phyloP scores from a whole-genome alignment of 2,888 invertebrate genomes.

The Lycia hirtaria region DNA sequence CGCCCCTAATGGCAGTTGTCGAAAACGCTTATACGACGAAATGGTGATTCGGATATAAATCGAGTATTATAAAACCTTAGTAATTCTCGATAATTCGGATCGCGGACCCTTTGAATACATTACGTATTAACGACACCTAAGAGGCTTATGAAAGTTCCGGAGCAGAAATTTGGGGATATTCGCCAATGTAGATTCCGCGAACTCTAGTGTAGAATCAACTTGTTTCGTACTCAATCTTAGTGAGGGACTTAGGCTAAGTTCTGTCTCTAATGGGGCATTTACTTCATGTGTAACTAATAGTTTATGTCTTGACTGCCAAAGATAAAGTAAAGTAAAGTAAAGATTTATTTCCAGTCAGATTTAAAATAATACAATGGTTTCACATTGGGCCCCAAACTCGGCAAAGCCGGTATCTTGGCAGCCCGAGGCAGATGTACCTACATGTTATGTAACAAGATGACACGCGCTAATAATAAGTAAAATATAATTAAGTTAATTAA shows the following conservation, averaged over 20 bases:
- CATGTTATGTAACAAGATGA: too few relatives aligned
- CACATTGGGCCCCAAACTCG: too few relatives aligned
- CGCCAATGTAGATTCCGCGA: conserved; percentile 19
- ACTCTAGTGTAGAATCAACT: conserved; percentile 5
- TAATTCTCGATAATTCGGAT: conserved; percentile 37
- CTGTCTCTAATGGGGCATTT: conserved; percentile 19
- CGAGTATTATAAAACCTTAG: conserved; percentile 35
- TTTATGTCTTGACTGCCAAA: too few relatives aligned
- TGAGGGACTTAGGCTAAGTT: conserved; percentile 15
- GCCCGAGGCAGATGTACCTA: too few relatives aligned
- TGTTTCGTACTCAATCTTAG: conserved; percentile 15
- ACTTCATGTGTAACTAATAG: conserved; percentile 7
- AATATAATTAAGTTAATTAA: too few relatives aligned
- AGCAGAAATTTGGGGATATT: conserved; percentile 19
- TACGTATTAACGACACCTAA: conserved; percentile 42
- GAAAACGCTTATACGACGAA: conserved; percentile 40
- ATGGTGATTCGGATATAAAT: conserved; percentile 37
- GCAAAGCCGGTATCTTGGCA: too few relatives aligned
- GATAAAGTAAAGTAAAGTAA: too few relatives aligned
- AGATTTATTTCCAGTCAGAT: too few relatives aligned
- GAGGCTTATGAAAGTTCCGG: conserved; percentile 44
- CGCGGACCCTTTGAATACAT: conserved; percentile 42
- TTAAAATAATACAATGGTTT: too few relatives aligned
- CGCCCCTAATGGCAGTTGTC: conserved; percentile 52
- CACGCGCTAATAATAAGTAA: too few relatives aligned